Evolutionary conservation across 2,888 invertebrate species (phyloP).

Genomic region (Epinotia demarniana): DNA sequence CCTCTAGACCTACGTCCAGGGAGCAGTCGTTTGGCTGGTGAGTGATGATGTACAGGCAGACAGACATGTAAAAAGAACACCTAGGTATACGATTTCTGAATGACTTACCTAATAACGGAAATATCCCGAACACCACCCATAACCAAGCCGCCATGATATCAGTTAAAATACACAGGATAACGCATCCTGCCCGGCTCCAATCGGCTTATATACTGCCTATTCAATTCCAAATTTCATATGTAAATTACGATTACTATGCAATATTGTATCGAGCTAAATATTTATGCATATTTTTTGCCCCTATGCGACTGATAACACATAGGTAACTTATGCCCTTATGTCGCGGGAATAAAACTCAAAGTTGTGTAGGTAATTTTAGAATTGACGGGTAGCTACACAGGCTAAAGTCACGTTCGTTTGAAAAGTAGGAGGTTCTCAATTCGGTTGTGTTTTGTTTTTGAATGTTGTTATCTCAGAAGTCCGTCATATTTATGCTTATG

Average conservation of each 20-base stretch:
- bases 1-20: no score
- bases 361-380: background rate
- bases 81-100: background rate
- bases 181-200: background rate
- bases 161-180: background rate
- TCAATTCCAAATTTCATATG: conserved; percentile 24
- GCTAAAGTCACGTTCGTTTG: background rate
- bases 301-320: conserved; percentile 16
- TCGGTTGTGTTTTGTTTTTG: no score
- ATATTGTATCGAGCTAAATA: conserved; percentile 36
- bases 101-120: conserved; percentile 33
- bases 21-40: no score
- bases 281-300: conserved; percentile 36
- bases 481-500: no score
- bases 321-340: background rate
- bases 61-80: background rate
- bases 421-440: no score
- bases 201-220: conserved; percentile 28
- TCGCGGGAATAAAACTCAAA: background rate
- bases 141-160: conserved; percentile 17
- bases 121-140: conserved; percentile 30
- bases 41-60: background rate
- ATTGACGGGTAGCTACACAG: background rate
- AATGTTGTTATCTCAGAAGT: no score
- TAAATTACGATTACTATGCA: conserved; percentile 22